phyloP scores from a whole-genome alignment of 2,113 vertebrate genomes.

The Salvelinus namaycush region DNA sequence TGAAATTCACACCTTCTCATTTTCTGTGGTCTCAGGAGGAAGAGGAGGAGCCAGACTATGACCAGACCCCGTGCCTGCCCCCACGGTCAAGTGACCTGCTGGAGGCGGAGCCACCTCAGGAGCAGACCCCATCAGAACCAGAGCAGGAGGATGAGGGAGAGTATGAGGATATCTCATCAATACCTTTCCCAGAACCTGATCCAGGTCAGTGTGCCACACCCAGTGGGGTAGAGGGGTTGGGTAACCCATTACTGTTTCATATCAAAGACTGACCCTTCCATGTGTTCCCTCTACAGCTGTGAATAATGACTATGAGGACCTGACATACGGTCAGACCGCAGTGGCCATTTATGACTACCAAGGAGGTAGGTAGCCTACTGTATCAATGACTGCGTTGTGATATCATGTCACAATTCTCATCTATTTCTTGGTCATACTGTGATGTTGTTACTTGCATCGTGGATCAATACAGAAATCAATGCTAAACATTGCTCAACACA shows the following conservation, averaged over 20 bases:
- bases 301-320: conserved; percentile 69
- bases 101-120: not conserved
- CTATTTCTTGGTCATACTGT: no score
- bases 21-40: conserved; percentile 5
- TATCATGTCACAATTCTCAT: no score
- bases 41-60: conserved; percentile 43
- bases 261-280: not conserved
- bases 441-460: no score
- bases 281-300: conserved; percentile 15
- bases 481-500: no score
- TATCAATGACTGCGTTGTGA: no score
- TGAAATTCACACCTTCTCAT: not conserved
- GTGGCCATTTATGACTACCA: conserved; percentile 85
- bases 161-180: conserved; percentile 76
- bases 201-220: conserved; percentile 41
- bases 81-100: conserved; percentile 41
- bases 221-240: not conserved
- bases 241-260: not conserved
- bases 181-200: not conserved
- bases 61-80: conserved; percentile 57
- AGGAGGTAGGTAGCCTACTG: conserved; percentile 74
- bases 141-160: conserved; percentile 58
- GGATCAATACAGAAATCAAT: no score
- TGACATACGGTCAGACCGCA: conserved; percentile 61
- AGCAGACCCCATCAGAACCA: conserved; percentile 6